Evolutionary conservation across 2,888 invertebrate species (phyloP).

Genomic region (Clepsis dumicolana): DNA sequence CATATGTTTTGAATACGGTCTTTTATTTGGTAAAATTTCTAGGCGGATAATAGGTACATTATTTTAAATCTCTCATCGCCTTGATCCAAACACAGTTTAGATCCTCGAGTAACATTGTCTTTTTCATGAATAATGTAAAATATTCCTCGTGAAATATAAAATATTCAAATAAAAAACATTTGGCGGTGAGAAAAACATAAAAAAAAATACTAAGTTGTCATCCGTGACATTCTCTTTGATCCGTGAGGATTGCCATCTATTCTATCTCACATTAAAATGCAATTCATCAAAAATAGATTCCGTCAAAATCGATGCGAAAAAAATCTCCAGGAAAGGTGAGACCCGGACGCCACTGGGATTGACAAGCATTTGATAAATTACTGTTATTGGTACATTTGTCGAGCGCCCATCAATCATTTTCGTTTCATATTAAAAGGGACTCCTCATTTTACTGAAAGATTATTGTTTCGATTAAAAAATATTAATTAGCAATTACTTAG

Average conservation of each 20-base stretch:
- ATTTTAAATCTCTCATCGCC: no score
- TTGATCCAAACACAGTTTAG: no score
- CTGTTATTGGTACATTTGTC: constrained; percentile 64
- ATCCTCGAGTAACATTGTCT: no score
- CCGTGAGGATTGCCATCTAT: constrained; percentile 1
- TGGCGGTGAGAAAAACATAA: background rate
- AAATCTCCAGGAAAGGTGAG: constrained; percentile 51
- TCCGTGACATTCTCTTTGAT: no score
- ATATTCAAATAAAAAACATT: background rate
- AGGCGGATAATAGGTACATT: no score
- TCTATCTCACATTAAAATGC: constrained; percentile 30
- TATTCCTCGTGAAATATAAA: no score
- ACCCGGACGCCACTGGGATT: constrained; percentile 55
- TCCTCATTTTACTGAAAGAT: constrained; percentile 6
- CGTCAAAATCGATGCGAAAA: constrained; percentile 40
- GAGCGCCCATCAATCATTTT: constrained; percentile 51
- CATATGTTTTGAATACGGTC: no score
- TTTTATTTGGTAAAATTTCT: no score
- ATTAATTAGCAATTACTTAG: background rate
- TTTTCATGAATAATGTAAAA: no score
- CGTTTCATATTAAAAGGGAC: constrained; percentile 32
- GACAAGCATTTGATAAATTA: constrained; percentile 72
- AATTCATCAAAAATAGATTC: constrained; percentile 34
- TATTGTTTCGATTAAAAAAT: constrained; percentile 9
- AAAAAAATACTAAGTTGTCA: constrained; percentile 6